Evolutionary conservation across 2,113 vertebrate species (phyloP), one percentile per base, ranked within the genome.

Genomic region (Mustela nigripes): DNA sequence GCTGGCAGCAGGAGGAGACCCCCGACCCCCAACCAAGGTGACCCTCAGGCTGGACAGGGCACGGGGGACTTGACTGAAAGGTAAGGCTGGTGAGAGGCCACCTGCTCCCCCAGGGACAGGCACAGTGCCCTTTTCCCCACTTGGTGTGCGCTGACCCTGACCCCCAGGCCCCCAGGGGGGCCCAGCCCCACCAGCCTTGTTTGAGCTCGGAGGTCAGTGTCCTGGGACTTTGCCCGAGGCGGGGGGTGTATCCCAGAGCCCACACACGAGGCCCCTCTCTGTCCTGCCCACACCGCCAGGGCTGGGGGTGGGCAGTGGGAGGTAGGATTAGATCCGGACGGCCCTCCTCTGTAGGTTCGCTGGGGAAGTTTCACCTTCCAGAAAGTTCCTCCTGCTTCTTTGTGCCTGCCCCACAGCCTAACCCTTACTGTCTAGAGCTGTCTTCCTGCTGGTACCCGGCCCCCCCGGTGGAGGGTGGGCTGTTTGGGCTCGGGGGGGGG

Each of bases 141-240:
- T 56, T 0, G 9, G 1, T 19, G 22, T 31, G 2, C 10, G 2
- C 2, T 36, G 19, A 45, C 60, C 97, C 96, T 42, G 94, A 14
- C 15, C 60, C 56, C 71, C 2, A 31, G 36, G 71, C 16, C 39
- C 53, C 24, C 65, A 4, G 15, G 76, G 86, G 65, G 63, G 53
- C 31, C 62, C 10, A 14, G 90, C 48, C 33, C 16, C 56, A 18
- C 10, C 1, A 2, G 48, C 22, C 48, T 53, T 67, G 90, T 91
- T 86, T 85, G 97, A 94, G 79, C 33, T 78, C 67, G 1, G 36
- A 16, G 76, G 89, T 89, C 97, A 91, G 39, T 48, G 82, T 22
- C 96, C 95, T 15, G 53, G 86, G 93, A 95, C 97, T 97, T 88
- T 39, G 81, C 56, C 71, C 11, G 2, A 48, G 60, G 60, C 19